A percentile compares a stretch with the other conserved stretches of the same genome.
phyloP scores from a whole-genome alignment of 92 coral and sea anemone genomes.

The Umimayanthus kanabou region DNA sequence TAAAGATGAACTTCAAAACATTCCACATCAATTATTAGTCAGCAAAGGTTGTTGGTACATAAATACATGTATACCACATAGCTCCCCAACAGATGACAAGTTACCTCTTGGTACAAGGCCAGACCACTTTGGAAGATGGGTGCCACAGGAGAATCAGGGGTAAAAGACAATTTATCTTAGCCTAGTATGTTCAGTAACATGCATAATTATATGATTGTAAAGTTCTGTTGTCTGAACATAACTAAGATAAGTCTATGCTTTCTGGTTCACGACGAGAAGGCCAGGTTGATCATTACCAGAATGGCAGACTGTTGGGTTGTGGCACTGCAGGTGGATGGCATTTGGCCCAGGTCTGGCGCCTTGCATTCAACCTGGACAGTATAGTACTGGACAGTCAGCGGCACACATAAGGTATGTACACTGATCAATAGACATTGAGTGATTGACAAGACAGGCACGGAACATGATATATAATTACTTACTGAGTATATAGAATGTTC shows the following conservation, averaged over 20 bases:
- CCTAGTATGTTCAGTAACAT: conserved; percentile 2
- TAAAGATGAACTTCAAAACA: not conserved
- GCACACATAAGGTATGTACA: not conserved
- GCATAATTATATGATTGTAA: not conserved
- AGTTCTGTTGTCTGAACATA: conserved; percentile 24
- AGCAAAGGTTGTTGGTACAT: not conserved
- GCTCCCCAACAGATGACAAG: not conserved
- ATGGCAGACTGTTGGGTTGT: conserved; percentile 8
- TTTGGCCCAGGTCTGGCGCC: conserved; percentile 18
- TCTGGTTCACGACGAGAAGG: not conserved
- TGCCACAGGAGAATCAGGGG: not conserved
- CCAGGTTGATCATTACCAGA: conserved; percentile 13
- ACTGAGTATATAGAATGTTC: not conserved
- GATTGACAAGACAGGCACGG: not conserved
- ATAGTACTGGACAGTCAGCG: conserved; percentile 29
- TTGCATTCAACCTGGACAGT: conserved; percentile 37
- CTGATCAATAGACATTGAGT: not conserved
- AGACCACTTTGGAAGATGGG: conserved; percentile 5
- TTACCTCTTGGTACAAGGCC: conserved; percentile 11
- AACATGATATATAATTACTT: no score
- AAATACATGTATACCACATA: not conserved
- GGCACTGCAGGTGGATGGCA: not conserved
- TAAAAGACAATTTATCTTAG: conserved; percentile 1
- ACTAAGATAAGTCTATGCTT: conserved; percentile 13
- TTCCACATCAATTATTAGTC: not conserved